Evolutionary conservation across 2,888 invertebrate species (phyloP), one percentile per base, ranked within the genome.

Genomic region (Tipula helvola): DNA sequence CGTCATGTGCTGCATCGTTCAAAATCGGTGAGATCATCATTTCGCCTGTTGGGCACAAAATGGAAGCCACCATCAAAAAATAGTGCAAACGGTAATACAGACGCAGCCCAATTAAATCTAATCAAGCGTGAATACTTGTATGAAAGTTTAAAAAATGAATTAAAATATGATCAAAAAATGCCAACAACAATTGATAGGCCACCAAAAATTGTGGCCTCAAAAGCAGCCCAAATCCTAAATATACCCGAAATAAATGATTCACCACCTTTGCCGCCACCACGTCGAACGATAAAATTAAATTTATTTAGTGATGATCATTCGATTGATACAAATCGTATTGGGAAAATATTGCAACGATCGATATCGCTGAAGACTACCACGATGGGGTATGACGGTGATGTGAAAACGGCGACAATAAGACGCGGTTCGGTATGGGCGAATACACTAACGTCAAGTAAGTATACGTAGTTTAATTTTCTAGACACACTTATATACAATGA

Each of bases 11-110:
- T 86, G 57, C 86, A 52, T 52, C 93, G 95, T 88, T 93, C 95
- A 88, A 93, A 94, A 90, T 95, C 95, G 88, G 95, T 95, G 90
- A 93, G 95, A 89, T 94, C 95, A 88, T 95, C 95, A 88, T 91
- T 95, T 88, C 93, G 95, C 88, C 91, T 94, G 90, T 93, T 95
- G 87, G 93, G 94, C 87, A 93, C 93, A 89, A 94, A 94, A 90
- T 93, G 94, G 92, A 93, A 93, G 89, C 88, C 91, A 86, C 89
- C 91, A 18, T 36, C 52, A 86, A 90, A 90, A 87, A 89, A 87
- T 47, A 36, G 36, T 83, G 5, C 39, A 0, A 83, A 36, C 13
- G 7, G 36, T 7, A 1, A 39, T 2, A 5, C n/a, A 12, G 71
- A 71, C 10, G 28, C n/a, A n/a, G n/a, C 7, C 10, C 71, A 18